Conservation (phyloP, 1,140 invertebrate species). For the Centruroides sculpturatus region DNA sequence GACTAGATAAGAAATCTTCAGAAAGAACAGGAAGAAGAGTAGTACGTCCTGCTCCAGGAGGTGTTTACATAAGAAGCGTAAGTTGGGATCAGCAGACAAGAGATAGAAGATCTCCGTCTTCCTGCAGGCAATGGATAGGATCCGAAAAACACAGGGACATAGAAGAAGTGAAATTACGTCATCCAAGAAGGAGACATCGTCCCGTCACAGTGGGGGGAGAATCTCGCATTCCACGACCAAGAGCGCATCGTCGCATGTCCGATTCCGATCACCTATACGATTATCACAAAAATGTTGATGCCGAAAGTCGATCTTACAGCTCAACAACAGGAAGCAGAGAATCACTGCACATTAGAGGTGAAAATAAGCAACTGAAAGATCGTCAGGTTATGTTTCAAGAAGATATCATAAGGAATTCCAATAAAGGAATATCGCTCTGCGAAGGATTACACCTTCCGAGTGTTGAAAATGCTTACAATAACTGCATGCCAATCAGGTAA, state of each 20-base stretch:
- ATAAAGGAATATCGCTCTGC: too few relatives aligned
- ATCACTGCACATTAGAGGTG: too few relatives aligned
- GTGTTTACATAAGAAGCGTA: constrained; percentile 10
- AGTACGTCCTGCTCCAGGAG: constrained; percentile 3
- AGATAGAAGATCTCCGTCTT: neutral
- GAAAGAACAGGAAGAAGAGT: neutral
- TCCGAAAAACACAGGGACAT: neutral
- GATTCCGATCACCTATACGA: neutral
- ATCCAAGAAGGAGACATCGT: constrained; percentile 1
- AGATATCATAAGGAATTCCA: too few relatives aligned
- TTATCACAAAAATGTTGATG: too few relatives aligned
- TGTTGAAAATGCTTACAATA: too few relatives aligned
- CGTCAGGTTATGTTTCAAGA: too few relatives aligned
- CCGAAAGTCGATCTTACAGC: too few relatives aligned
- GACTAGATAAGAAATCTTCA: neutral
- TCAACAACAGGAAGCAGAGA: too few relatives aligned
- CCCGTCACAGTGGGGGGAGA: constrained; percentile 4
- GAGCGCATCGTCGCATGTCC: neutral
- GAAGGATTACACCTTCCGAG: too few relatives aligned
- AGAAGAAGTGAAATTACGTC: neutral
- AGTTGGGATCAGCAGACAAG: constrained; percentile 13
- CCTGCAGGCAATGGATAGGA: neutral
- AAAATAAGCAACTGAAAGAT: too few relatives aligned
- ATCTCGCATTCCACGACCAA: constrained; percentile 13
- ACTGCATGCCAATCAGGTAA: too few relatives aligned